These are phyloP conservation scores for Crambe crambe DNA, from an alignment of 37 sponge, comb jelly and placozoan species.

Conservation along the genomic window DNA sequence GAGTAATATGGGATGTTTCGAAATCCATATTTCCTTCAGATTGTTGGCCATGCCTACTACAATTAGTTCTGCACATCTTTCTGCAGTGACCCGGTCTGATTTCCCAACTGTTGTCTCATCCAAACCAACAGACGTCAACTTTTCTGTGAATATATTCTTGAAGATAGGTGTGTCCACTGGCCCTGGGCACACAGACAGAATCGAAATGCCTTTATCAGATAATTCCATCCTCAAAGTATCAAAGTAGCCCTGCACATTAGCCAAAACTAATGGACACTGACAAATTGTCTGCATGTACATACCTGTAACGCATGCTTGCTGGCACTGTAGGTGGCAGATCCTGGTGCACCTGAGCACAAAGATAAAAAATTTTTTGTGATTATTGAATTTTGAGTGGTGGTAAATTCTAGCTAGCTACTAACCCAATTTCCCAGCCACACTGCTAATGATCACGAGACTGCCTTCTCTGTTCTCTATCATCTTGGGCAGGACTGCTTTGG, in stretches of 20 bases:
- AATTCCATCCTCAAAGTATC: slow-evolving; percentile 86
- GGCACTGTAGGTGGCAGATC: slow-evolving; percentile 76
- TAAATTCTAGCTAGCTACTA: not conserved
- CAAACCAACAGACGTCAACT: not conserved
- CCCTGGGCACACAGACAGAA: slow-evolving; percentile 87
- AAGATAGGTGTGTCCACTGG: slow-evolving; percentile 65
- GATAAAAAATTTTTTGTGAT: not conserved
- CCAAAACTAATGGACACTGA: too few relatives aligned
- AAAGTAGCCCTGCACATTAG: slow-evolving; percentile 86
- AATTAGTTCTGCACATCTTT: slow-evolving; percentile 84
- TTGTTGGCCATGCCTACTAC: slow-evolving; percentile 86
- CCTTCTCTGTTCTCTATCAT: slow-evolving; percentile 76
- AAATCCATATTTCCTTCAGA: slow-evolving; percentile 90
- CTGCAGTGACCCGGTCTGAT: slow-evolving; percentile 22
- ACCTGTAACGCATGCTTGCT: slow-evolving; percentile 93
- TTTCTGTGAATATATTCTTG: slow-evolving; percentile 24
- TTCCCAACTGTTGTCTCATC: not conserved
- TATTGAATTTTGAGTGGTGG: not conserved
- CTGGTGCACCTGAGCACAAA: slow-evolving; percentile 66
- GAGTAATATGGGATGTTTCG: slow-evolving; percentile 72
- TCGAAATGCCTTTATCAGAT: slow-evolving; percentile 45
- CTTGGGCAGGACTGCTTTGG: slow-evolving; percentile 85
- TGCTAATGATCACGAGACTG: slow-evolving; percentile 76
- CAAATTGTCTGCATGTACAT: too few relatives aligned
- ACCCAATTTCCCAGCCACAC: slow-evolving; percentile 92